A percentile compares a stretch with the other conserved stretches of the same genome.
These are phyloP conservation scores for Drosophila borborema DNA, from an alignment of 2,888 invertebrate species.

Conservation along the genomic window DNA sequence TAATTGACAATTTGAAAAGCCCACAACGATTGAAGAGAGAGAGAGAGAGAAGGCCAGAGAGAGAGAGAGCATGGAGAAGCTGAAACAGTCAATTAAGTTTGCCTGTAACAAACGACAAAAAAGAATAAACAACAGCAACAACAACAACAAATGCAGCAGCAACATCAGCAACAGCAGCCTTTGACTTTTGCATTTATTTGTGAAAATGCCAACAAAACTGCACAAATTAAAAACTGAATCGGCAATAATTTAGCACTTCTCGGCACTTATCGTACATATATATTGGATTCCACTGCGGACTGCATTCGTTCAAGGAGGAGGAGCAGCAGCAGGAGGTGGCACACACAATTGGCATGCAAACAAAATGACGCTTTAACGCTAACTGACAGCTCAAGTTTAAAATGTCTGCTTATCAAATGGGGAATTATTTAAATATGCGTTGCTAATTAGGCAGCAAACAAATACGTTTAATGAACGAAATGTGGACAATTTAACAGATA, in stretches of 20 bases:
- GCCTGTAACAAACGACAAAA: conserved; percentile 36
- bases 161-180: too few species aligned
- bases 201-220: conserved; percentile 66
- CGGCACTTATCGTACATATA: conserved; percentile 57
- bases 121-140: conserved; percentile 35
- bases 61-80: conserved; percentile 17
- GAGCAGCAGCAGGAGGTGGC: not conserved
- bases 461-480: conserved; percentile 61
- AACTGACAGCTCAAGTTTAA: conserved; percentile 82
- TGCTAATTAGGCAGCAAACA: conserved; percentile 81
- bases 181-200: conserved; percentile 77
- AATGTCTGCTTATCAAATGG: conserved; percentile 82
- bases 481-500: conserved; percentile 29
- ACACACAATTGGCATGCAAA: conserved; percentile 62
- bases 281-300: not conserved
- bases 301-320: not conserved
- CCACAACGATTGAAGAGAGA: conserved; percentile 5
- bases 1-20: conserved; percentile 81
- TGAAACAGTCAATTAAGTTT: conserved; percentile 76
- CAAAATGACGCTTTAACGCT: conserved; percentile 79
- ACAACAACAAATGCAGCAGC: not conserved
- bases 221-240: conserved; percentile 79
- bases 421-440: conserved; percentile 81
- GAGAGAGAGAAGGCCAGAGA: not conserved
- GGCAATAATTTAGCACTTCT: conserved; percentile 80